Percentiles rank a stretch among this genome's conserved stretches.
phyloP scores from a whole-genome alignment of 2,113 vertebrate species.

The Australoheros scitulus region DNA sequence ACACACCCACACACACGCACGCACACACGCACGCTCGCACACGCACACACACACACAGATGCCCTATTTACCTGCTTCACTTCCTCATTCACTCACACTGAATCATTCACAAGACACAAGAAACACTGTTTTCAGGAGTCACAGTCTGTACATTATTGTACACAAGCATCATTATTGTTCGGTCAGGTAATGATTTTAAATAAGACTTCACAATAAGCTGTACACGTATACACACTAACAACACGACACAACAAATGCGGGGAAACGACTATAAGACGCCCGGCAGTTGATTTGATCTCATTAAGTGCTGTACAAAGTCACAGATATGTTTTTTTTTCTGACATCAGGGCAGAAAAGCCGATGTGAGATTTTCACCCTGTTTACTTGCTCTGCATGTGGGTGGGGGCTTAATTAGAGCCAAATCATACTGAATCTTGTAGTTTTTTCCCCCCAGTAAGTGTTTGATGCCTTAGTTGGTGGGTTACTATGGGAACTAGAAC shows the following conservation, averaged over 20 bases:
- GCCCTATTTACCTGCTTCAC: constrained; percentile 25
- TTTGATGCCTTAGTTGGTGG: constrained; percentile 52
- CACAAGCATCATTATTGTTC: constrained; percentile 61
- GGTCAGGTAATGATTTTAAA: constrained; percentile 53
- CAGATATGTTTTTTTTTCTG: constrained; percentile 5
- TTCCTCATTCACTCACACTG: constrained; percentile 49
- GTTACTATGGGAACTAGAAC: constrained; percentile 65
- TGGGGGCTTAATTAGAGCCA: constrained; percentile 44
- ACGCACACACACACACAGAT: constrained; percentile 10
- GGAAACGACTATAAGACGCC: constrained; percentile 47
- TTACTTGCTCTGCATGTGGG: constrained; percentile 20
- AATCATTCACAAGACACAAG: constrained; percentile 54
- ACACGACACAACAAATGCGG: constrained; percentile 56
- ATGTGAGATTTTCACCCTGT: constrained; percentile 29
- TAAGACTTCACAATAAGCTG: constrained; percentile 68
- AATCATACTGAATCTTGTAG: constrained; percentile 51
- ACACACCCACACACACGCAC: background rate
- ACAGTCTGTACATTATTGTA: constrained; percentile 69
- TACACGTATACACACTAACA: constrained; percentile 61
- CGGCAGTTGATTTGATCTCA: constrained; percentile 43
- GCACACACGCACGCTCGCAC: background rate
- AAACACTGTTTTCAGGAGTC: constrained; percentile 47
- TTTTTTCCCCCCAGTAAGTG: constrained; percentile 15
- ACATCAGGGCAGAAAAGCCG: constrained; percentile 29
- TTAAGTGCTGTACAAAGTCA: constrained; percentile 44